Conservation (phyloP, 2,888 invertebrate genomes). For the Chymomyza fuscimana region DNA sequence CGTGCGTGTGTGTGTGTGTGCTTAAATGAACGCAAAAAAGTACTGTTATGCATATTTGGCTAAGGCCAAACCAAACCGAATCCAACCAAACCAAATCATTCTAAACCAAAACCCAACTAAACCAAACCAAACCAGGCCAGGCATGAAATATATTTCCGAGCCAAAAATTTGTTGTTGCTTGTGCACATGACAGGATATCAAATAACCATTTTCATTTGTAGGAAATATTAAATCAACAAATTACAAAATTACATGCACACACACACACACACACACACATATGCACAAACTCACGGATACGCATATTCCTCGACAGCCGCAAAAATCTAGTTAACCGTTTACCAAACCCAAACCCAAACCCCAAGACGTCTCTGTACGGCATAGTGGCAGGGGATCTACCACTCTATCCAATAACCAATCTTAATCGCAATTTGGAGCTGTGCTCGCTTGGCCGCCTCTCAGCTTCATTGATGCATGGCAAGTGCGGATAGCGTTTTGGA, state of each 20-base stretch:
- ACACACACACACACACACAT: not conserved
- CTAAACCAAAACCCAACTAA: not conserved
- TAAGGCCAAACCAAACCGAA: not conserved
- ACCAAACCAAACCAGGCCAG: not conserved
- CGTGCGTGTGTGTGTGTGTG: not conserved
- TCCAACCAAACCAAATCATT: not conserved
- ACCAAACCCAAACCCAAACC: not conserved
- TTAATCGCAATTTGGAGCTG: not conserved
- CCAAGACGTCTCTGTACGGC: not conserved
- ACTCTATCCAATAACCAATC: not conserved
- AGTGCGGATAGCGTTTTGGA: not conserved
- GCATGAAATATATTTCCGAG: not conserved
- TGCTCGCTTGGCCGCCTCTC: not conserved
- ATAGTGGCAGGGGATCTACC: not conserved
- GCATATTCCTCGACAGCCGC: not conserved
- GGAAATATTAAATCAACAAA: conserved; percentile 65
- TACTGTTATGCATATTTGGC: not conserved
- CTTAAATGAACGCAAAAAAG: not conserved
- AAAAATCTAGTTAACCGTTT: not conserved
- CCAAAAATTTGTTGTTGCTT: conserved; percentile 6
- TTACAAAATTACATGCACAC: conserved; percentile 49
- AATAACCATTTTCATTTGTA: conserved; percentile 61
- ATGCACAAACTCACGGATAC: not conserved
- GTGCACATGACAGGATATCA: conserved; percentile 63
- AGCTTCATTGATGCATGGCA: not conserved